Conservation (phyloP, 2,113 vertebrate genomes). For the Ardeotis arabs region DNA sequence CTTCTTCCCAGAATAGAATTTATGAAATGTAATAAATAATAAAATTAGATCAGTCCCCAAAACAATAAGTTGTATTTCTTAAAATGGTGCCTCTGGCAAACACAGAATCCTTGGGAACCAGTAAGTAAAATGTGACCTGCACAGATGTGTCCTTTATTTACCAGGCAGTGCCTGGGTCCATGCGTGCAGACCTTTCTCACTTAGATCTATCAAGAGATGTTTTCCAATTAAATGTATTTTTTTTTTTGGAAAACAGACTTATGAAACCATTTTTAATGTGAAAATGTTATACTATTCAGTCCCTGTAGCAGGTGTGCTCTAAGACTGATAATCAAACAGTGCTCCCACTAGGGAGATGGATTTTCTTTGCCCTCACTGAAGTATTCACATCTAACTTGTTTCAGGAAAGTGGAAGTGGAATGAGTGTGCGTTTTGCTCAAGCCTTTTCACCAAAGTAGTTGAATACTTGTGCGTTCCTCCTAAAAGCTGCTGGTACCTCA, state of each 20-base stretch:
- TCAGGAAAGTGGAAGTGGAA: neutral
- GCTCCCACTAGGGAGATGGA: neutral
- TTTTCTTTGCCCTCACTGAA: neutral
- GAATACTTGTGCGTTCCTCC: neutral
- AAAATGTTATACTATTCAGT: neutral
- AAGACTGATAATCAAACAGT: neutral
- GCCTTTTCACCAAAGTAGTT: neutral
- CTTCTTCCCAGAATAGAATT: constrained; percentile 5
- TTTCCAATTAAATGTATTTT: neutral
- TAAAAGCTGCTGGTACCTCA: neutral
- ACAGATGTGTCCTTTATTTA: neutral
- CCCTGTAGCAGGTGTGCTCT: neutral
- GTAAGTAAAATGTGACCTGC: neutral
- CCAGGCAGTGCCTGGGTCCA: neutral
- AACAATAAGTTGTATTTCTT: constrained; percentile 8
- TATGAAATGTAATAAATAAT: constrained; percentile 3
- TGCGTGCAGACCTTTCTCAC: neutral
- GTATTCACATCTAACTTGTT: neutral
- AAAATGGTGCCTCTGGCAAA: neutral
- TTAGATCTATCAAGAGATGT: neutral
- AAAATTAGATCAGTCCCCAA: neutral
- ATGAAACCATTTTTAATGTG: neutral
- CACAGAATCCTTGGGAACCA: neutral
- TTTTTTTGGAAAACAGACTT: neutral
- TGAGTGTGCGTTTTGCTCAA: neutral